Base-by-base conservation (phyloP, 1,140 invertebrate genomes). In the Caenorhabditis latens region DNA sequence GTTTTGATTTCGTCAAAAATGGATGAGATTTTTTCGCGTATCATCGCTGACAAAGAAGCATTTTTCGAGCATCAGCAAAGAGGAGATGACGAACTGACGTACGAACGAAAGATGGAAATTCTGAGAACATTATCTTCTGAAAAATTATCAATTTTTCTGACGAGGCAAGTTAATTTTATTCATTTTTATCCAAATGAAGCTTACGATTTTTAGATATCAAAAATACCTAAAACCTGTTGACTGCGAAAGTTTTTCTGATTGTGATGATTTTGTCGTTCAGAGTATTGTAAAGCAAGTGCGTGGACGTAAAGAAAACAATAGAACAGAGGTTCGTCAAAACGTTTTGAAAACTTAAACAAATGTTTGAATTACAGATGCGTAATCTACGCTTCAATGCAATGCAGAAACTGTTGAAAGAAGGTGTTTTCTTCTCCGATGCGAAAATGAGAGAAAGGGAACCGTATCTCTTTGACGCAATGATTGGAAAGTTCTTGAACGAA, bases 371-470 rank as follows among this genome's bases (percentile, higher is more conserved):
- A 93, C 91, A 95, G 94, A 91, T 94, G 94, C 2, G 94, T 94
- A 97, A 97, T 93, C 94, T 96, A 89, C 94, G 97, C 67, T 98
- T 95, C 92, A 94, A 95, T 91, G 96, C 96, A 13, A 93, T 98
- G 91, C 95, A 96, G 89, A 94, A 95, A 90, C 92, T 98, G 58
- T 93, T 96, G 58, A 91, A 93, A 40, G 94, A 95, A 86, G 94
- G 95, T 57, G 94, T 94, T 42, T 98, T 98, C 93, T 98, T 98
- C 90, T 96, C 95, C 92, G 96, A 97, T 92, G 95, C 94, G 86
- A 96, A 97, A 94, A 98, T 98, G 96, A 96, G 96, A 94, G 95
- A 95, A 89, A 93, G 97, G 88, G 96, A 97, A 93, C 97, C 97
- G 0, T 94, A 96, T 83, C 92, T 98, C 0, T 98, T 96, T 93